phyloP scores from a whole-genome alignment of 2,888 invertebrate genomes.

The Lasioglossum leucozonium region DNA sequence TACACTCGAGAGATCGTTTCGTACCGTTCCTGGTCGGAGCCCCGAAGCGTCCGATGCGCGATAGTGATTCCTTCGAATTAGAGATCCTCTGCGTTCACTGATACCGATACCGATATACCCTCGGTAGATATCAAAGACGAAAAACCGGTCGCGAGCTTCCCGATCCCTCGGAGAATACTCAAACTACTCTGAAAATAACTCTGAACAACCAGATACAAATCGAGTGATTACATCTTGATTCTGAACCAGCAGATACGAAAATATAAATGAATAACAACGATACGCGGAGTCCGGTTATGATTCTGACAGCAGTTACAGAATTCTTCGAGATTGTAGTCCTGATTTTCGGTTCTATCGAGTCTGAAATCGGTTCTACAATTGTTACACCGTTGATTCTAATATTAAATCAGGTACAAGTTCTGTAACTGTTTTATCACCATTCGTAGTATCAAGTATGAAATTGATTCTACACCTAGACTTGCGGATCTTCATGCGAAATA shows the following conservation, averaged over 20 bases:
- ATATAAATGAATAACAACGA: neutral
- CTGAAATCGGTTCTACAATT: neutral
- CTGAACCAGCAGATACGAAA: neutral
- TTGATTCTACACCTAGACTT: neutral
- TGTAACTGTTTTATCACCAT: too few relatives aligned
- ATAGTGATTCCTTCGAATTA: slow-evolving; percentile 7
- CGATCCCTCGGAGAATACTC: neutral
- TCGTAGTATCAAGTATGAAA: neutral
- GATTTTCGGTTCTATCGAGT: neutral
- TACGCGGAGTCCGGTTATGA: neutral
- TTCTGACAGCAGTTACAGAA: neutral
- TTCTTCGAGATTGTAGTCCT: neutral
- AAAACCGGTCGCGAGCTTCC: neutral
- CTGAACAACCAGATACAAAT: neutral
- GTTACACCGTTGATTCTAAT: too few relatives aligned
- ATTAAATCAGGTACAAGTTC: too few relatives aligned
- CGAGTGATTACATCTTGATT: neutral
- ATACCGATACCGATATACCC: neutral
- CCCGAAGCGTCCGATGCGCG: neutral
- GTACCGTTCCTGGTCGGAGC: neutral
- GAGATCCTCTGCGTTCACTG: neutral
- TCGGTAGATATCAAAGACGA: neutral
- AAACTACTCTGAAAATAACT: neutral
- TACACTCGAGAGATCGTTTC: neutral
- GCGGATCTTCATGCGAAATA: too few relatives aligned